Evolutionary conservation across 37 sponge, comb jelly and placozoan species (phyloP).

Genomic region (Oscarella lobularis): DNA sequence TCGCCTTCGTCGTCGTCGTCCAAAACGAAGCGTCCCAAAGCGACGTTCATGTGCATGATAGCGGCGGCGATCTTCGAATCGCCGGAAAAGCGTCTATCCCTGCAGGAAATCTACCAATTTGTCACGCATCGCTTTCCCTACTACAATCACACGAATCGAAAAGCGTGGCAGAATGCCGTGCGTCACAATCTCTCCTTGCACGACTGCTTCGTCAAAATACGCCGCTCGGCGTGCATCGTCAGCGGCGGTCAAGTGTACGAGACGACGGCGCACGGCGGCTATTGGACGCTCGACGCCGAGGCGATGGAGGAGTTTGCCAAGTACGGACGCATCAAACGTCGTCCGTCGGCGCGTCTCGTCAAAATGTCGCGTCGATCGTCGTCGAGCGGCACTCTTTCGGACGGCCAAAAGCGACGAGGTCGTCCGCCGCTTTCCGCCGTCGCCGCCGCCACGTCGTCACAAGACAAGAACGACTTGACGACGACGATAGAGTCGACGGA

Average conservation of each 20-base stretch:
- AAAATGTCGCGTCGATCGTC: too few relatives aligned
- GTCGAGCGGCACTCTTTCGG: too few relatives aligned
- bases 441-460: too few relatives aligned
- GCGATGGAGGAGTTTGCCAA: background rate
- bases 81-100: background rate
- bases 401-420: too few relatives aligned
- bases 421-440: too few relatives aligned
- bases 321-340: background rate
- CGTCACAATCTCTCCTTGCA: background rate
- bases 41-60: background rate
- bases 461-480: too few relatives aligned
- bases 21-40: too few relatives aligned
- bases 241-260: slow-evolving; percentile 1
- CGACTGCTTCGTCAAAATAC: background rate
- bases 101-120: slow-evolving; percentile 3
- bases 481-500: too few relatives aligned
- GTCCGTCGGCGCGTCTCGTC: background rate
- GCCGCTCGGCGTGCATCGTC: background rate
- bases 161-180: slow-evolving; percentile 1
- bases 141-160: background rate
- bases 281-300: background rate
- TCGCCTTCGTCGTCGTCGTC: too few relatives aligned
- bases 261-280: background rate
- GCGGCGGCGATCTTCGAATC: background rate
- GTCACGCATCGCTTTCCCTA: background rate